Base-by-base conservation (phyloP, 2,888 invertebrate species). In the Venustoraphidia nigricollis region DNA sequence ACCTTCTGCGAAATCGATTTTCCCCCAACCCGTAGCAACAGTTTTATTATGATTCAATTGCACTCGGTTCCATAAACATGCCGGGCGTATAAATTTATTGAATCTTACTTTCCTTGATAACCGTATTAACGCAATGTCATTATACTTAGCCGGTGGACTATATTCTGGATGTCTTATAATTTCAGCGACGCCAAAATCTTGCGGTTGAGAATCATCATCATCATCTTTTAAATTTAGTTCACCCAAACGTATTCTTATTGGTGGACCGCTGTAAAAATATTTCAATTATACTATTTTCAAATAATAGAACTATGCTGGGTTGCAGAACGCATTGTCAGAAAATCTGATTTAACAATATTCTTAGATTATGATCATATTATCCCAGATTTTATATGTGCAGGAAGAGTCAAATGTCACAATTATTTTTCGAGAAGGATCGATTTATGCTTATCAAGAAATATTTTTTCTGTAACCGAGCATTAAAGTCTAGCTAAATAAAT, bases 1-100 rank as follows among this genome's bases (percentile, higher is more conserved):
- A 11, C 60, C 62, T 14, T 56, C 60, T 34, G 55, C 60, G 51
- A 68, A 63, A 49, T 69, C 60, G 0, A 64, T 63, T 49, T 71
- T 73, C 0, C 83, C 83, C 76, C 81, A 82, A 1, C 83, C 83
- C 1, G 76, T 76, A 0, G 82, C 82, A 0, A 80, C 62, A 0
- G 72, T 77, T 48, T 66, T 69, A 0, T 52, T 52, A 40, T 68
- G 62, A 0, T 59, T 58, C 51, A 73, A 63, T 47, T 60, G 58
- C 0, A 45, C 45, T 27, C 58, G 60, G 0, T 62, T 64, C 68
- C 76, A 77, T 0, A 83, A 65, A 57, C 83, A 83, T 0, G 81
- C 78, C 0, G 83, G 82, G 6, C 79, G 60, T 1, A 82, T 68
- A 47, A 64, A 68, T 1, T 67, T 60, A 8, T 66, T 70, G 54